Conservation (phyloP, 1,140 invertebrate genomes). For the Antheraea mylitta region DNA sequence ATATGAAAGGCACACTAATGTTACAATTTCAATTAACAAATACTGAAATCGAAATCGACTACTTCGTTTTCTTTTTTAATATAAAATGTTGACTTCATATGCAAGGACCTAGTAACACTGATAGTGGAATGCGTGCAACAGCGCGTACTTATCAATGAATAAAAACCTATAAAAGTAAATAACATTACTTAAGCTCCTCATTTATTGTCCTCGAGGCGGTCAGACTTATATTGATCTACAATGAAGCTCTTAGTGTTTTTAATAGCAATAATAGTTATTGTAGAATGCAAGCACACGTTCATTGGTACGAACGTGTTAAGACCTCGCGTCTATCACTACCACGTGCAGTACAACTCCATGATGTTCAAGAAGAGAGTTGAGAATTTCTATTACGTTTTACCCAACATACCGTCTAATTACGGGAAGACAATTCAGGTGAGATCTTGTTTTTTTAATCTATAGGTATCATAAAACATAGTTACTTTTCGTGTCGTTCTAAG, state of each 20-base stretch:
- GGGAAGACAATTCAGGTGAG: constrained; percentile 27
- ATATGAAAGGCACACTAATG: too few species aligned
- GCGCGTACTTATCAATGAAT: too few species aligned
- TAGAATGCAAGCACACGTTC: constrained; percentile 34
- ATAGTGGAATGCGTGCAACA: too few species aligned
- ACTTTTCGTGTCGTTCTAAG: too few species aligned
- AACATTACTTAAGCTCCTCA: not conserved
- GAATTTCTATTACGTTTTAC: constrained; percentile 24
- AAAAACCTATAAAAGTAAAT: not conserved
- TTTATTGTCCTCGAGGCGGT: not conserved
- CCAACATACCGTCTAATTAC: constrained; percentile 14
- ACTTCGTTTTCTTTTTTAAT: too few species aligned
- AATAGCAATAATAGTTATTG: constrained; percentile 22
- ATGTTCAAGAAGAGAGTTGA: constrained; percentile 35
- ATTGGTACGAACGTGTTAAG: constrained; percentile 33
- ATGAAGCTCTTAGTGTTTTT: constrained; percentile 13
- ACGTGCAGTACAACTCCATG: constrained; percentile 24
- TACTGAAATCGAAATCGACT: too few species aligned
- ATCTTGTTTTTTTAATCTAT: not conserved
- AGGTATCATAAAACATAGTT: too few species aligned
- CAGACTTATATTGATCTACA: not conserved
- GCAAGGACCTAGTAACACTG: too few species aligned
- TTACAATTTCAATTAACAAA: too few species aligned
- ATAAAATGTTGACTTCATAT: too few species aligned
- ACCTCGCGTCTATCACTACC: constrained; percentile 27